phyloP scores from a whole-genome alignment of 2,797 vertebrate genomes.

The Diglossa cyanea region DNA sequence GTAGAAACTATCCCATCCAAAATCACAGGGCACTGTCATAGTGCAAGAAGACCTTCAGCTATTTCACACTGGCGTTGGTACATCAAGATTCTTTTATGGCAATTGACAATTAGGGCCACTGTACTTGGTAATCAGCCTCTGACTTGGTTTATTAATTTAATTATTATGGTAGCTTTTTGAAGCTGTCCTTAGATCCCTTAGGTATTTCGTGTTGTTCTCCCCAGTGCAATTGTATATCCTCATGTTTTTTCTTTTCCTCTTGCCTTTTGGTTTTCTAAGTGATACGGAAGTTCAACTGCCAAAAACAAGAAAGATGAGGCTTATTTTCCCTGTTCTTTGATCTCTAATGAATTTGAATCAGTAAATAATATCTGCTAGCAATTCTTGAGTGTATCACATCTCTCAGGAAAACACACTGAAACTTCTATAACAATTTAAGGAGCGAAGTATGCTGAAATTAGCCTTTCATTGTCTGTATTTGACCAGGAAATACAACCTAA shows the following conservation, averaged over 20 bases:
- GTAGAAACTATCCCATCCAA: not conserved
- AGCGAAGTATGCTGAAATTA: not conserved
- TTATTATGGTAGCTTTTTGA: slow-evolving; percentile 1
- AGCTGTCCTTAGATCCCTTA: not conserved
- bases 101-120: not conserved
- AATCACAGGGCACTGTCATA: not conserved
- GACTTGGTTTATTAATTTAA: not conserved
- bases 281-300: not conserved
- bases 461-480: not conserved
- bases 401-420: slow-evolving; percentile 24
- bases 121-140: not conserved
- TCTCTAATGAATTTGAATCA: slow-evolving; percentile 26
- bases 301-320: slow-evolving; percentile 7
- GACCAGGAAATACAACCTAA: not conserved
- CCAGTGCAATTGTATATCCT: not conserved
- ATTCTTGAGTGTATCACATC: slow-evolving; percentile 17
- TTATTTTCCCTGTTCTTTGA: slow-evolving; percentile 9
- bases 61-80: not conserved
- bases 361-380: slow-evolving; percentile 21
- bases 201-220: not conserved
- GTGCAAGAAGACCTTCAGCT: not conserved
- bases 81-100: not conserved
- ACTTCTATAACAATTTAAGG: not conserved
- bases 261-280: not conserved
- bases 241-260: not conserved